Conservation (phyloP, 2,888 invertebrate genomes). For the Zaprionus bogoriensis region DNA sequence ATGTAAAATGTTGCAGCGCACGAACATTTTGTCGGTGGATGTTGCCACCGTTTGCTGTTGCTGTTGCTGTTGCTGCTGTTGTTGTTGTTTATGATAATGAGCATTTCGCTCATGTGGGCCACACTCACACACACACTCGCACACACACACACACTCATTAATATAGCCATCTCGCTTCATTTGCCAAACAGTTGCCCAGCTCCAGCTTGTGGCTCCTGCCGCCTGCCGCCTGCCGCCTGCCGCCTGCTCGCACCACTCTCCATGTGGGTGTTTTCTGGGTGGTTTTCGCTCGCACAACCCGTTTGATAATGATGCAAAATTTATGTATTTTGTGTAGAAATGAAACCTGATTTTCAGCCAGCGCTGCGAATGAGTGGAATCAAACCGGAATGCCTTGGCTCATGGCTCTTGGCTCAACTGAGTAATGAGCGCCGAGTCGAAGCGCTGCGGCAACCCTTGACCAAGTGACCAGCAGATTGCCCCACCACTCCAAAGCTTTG, state of each 20-base stretch:
- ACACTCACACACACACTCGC: conserved; percentile 32
- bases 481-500: neutral
- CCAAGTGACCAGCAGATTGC: conserved; percentile 54
- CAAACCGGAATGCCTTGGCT: neutral
- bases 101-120: conserved; percentile 73
- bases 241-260: neutral
- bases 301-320: conserved; percentile 79
- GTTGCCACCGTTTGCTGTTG: conserved; percentile 45
- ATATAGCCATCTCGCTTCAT: conserved; percentile 80
- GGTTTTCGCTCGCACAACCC: conserved; percentile 52
- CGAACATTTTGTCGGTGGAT: conserved; percentile 54
- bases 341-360: conserved; percentile 77
- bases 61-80: conserved; percentile 46
- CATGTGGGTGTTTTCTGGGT: conserved; percentile 46
- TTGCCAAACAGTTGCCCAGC: conserved; percentile 53
- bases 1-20: conserved; percentile 74
- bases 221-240: neutral
- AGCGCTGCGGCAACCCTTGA: conserved; percentile 46
- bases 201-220: neutral
- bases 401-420: neutral
- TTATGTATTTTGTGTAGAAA: conserved; percentile 81
- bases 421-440: conserved; percentile 19
- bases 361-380: conserved; percentile 55
- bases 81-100: conserved; percentile 77
- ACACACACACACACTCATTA: conserved; percentile 35